phyloP scores from a whole-genome alignment of 2,113 vertebrate species.

The Dendrocopos noguchii region DNA sequence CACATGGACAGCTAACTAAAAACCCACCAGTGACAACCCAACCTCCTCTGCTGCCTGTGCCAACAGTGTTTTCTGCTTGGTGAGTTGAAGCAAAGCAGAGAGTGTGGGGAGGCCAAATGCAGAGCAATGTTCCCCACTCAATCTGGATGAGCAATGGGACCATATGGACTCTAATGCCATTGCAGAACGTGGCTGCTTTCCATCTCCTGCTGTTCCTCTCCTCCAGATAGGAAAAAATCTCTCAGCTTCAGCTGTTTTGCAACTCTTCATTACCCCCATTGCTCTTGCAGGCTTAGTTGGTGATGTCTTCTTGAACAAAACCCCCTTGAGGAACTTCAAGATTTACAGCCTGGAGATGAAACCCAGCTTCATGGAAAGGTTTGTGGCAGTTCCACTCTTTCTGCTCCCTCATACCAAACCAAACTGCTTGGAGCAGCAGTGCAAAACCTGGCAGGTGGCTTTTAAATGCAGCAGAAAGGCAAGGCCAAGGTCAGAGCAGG shows the following conservation, averaged over 20 bases:
- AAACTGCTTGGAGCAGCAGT: not conserved
- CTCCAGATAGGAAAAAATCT: not conserved
- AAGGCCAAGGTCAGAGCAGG: not conserved
- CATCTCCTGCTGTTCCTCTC: not conserved
- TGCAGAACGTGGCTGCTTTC: slow-evolving; percentile 25
- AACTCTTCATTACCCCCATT: slow-evolving; percentile 6
- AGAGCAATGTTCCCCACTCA: slow-evolving; percentile 1
- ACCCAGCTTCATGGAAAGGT: slow-evolving; percentile 78
- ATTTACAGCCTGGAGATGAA: slow-evolving; percentile 84
- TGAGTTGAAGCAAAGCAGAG: not conserved
- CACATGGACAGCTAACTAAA: not conserved
- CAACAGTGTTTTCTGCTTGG: not conserved
- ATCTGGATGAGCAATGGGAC: slow-evolving; percentile 17
- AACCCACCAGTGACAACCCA: not conserved
- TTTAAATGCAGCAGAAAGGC: not conserved
- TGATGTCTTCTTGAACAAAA: slow-evolving; percentile 77
- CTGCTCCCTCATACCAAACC: not conserved
- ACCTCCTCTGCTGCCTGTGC: not conserved
- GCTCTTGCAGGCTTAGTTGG: slow-evolving; percentile 79
- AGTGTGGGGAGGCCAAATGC: not conserved
- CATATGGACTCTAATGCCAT: slow-evolving; percentile 25
- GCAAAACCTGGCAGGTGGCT: not conserved
- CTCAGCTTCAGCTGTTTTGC: slow-evolving; percentile 33
- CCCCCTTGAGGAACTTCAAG: slow-evolving; percentile 80
- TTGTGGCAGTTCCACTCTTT: not conserved